phyloP scores from a whole-genome alignment of 1,140 invertebrate genomes.

The Aphis gossypii region DNA sequence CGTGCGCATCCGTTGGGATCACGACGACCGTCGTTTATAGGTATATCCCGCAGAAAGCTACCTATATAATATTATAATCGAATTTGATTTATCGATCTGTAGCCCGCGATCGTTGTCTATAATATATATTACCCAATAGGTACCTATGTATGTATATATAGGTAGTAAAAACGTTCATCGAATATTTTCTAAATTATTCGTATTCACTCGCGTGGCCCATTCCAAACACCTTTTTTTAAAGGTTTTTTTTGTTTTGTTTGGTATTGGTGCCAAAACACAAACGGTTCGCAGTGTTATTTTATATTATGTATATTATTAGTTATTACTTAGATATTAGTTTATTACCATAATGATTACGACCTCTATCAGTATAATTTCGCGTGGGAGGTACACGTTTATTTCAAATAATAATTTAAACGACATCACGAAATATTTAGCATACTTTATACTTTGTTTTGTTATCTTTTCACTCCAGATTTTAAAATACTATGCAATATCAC shows the following conservation, averaged over 20 bases:
- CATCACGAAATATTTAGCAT: neutral
- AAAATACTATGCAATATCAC: neutral
- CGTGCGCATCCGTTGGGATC: neutral
- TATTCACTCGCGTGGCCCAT: neutral
- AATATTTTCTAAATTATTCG: no score
- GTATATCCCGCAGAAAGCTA: conserved; percentile 26
- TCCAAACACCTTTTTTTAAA: neutral
- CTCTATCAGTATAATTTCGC: neutral
- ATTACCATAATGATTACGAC: neutral
- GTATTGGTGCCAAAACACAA: neutral
- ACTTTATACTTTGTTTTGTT: neutral
- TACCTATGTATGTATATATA: neutral
- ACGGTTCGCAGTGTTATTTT: neutral
- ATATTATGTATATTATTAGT: neutral
- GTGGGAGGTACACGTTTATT: neutral
- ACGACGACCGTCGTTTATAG: neutral
- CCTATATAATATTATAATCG: conserved; percentile 9
- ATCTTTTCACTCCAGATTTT: neutral
- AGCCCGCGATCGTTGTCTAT: neutral
- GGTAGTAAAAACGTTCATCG: no score
- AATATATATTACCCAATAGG: neutral
- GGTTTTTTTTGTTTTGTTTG: neutral
- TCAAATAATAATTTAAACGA: neutral
- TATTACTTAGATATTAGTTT: no score
- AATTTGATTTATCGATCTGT: conserved; percentile 54